These are phyloP conservation scores for Leptinotarsa haldemani DNA, from an alignment of 2,888 invertebrate genomes.

Conservation along the genomic window DNA sequence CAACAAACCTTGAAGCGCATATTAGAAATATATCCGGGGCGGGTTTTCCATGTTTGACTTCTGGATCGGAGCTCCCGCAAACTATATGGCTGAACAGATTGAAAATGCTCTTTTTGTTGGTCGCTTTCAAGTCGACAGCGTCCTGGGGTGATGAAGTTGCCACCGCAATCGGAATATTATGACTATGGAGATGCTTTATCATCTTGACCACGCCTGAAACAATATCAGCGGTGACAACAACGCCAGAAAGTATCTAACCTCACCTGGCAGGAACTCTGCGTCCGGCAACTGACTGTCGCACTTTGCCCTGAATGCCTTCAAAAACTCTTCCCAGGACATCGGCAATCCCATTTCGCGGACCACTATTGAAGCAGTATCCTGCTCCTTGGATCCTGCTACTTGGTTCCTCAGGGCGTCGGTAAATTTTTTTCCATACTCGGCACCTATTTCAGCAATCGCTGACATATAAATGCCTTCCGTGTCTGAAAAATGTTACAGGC, in stretches of 20 bases:
- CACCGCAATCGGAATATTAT: constrained; percentile 84
- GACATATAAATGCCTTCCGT: constrained; percentile 82
- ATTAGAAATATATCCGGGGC: constrained; percentile 84
- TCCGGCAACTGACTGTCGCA: constrained; percentile 71
- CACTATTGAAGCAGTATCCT: constrained; percentile 71
- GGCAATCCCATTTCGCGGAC: constrained; percentile 72
- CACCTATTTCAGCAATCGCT: constrained; percentile 75
- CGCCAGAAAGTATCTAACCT: constrained; percentile 63
- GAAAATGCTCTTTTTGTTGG: constrained; percentile 75
- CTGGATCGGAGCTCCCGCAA: constrained; percentile 83
- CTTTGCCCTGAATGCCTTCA: constrained; percentile 67
- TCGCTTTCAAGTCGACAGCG: constrained; percentile 78
- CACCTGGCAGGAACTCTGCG: constrained; percentile 79
- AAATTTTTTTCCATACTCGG: constrained; percentile 77
- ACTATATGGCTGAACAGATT: constrained; percentile 80
- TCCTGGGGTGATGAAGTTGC: constrained; percentile 86
- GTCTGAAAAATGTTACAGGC: constrained; percentile 65
- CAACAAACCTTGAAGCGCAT: constrained; percentile 65
- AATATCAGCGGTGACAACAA: background rate
- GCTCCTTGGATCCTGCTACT: constrained; percentile 76
- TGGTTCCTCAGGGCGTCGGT: constrained; percentile 80
- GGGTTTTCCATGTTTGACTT: constrained; percentile 88
- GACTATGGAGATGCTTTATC: constrained; percentile 78
- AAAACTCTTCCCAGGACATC: constrained; percentile 75
- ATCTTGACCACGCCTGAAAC: constrained; percentile 80